Evolutionary conservation across 2,797 vertebrate genomes (phyloP), one percentile per base, ranked within the genome.

Genomic region (Prunella strophiata): DNA sequence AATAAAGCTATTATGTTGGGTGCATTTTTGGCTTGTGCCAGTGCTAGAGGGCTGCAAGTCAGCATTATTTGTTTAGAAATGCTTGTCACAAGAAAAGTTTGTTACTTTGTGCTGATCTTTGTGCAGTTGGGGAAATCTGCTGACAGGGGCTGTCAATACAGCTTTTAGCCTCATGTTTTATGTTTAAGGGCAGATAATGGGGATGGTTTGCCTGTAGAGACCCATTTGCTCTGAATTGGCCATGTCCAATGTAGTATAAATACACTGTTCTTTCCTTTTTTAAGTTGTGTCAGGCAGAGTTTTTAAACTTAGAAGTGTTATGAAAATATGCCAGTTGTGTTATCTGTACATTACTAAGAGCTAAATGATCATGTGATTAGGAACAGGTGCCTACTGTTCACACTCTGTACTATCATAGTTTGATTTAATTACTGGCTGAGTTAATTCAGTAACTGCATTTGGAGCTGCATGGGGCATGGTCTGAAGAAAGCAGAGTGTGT

Each of bases 71-170:
- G 73, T 82, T 89, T 80, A 83, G 86, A 94, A 97, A 87, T 92
- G 95, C 91, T 96, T 91, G 93, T 94, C 88, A 89, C 93, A 93
- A 95, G 93, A 48, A 88, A 95, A 93, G 85, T 94, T 95, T 85
- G 67, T 76, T 84, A 43, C 85, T 96, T 94, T 95, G 67, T 95
- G 93, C 91, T 96, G 94, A 91, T 91, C 88, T 96, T 91, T 91
- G 76, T 91, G 82, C 73, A 88, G 89, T 87, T 86, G 74, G 27
- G 81, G 85, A 82, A 95, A 93, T 87, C 50, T 96, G 94, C 95
- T 96, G 96, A 94, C 83, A 18, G 16, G 32, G 47, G 38, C 71
- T 95, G 30, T 94, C 68, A 1, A 83, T 93, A 87, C 55, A 88
- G 80, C 89, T 82, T 84, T 88, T 79, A 82, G 68, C 9, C 74